A percentile compares a stretch with the other conserved stretches of the same genome.
Conservation (phyloP, 2,113 vertebrate genomes). For the Anoura caudifer region DNA sequence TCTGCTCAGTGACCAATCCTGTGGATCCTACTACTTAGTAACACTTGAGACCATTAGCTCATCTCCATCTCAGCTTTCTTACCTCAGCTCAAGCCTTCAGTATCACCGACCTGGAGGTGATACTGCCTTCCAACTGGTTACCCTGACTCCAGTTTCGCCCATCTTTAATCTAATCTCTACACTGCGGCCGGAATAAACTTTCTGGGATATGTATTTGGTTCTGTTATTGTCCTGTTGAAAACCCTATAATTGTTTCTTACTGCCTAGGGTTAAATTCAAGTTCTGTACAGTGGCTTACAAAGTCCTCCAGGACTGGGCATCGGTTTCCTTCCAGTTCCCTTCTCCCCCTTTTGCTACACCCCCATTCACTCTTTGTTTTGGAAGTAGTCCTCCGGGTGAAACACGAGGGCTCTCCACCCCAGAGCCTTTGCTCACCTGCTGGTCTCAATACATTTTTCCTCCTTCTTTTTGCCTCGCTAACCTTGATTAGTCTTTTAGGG, state of each 20-base stretch:
- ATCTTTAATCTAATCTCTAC: not conserved
- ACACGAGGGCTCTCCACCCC: not conserved
- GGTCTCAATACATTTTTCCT: not conserved
- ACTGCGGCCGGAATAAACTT: not conserved
- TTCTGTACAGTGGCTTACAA: not conserved
- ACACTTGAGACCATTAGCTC: not conserved
- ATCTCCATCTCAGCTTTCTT: not conserved
- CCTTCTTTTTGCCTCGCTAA: not conserved
- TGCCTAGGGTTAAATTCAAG: not conserved
- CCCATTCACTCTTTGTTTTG: not conserved
- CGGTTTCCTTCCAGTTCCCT: not conserved
- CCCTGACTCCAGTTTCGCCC: not conserved
- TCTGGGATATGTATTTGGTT: not conserved
- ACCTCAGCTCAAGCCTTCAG: not conserved
- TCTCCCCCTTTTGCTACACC: not conserved
- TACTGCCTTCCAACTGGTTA: not conserved
- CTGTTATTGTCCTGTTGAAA: slow-evolving; percentile 7
- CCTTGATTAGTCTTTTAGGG: not conserved
- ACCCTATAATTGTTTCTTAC: not conserved
- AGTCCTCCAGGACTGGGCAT: not conserved
- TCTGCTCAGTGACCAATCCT: not conserved
- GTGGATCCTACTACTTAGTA: not conserved
- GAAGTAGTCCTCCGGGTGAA: not conserved
- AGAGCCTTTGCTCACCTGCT: not conserved
- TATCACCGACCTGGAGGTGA: not conserved